Evolutionary conservation across 30 jellyfish, hydroid and myxozoan genomes (phyloP).

Genomic region (Mastigias papua): DNA sequence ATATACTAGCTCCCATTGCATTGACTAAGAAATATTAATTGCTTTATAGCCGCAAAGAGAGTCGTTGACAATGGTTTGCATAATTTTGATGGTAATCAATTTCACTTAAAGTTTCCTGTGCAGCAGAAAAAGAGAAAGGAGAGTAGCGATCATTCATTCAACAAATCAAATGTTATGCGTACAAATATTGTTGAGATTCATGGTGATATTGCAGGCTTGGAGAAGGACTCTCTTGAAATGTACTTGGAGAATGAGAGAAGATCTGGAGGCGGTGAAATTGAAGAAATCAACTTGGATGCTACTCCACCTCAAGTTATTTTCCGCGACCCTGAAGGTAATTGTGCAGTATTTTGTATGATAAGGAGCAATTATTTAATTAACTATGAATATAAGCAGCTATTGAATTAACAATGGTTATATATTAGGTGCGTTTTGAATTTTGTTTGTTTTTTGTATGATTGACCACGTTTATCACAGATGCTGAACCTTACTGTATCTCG

Average conservation of each 20-base stretch:
- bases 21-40: not conserved
- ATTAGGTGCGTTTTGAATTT: too few relatives aligned
- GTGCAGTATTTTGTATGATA: too few relatives aligned
- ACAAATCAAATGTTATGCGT: not conserved
- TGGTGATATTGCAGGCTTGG: not conserved
- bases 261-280: slow-evolving; percentile 16
- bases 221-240: not conserved
- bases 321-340: not conserved
- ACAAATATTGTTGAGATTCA: not conserved
- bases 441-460: too few relatives aligned
- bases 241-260: not conserved
- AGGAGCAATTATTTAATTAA: too few relatives aligned
- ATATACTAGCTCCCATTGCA: not conserved
- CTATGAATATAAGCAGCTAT: too few relatives aligned
- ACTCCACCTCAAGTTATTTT: not conserved
- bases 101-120: not conserved
- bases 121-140: not conserved
- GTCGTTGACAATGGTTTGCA: not conserved
- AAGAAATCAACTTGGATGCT: not conserved
- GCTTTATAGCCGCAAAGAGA: not conserved
- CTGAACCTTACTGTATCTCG: too few relatives aligned
- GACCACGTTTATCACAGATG: too few relatives aligned
- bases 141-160: not conserved
- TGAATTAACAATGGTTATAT: too few relatives aligned
- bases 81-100: not conserved